These are phyloP conservation scores for Drosophila micromelanica DNA, from an alignment of 1,140 invertebrate species.

Conservation along the genomic window DNA sequence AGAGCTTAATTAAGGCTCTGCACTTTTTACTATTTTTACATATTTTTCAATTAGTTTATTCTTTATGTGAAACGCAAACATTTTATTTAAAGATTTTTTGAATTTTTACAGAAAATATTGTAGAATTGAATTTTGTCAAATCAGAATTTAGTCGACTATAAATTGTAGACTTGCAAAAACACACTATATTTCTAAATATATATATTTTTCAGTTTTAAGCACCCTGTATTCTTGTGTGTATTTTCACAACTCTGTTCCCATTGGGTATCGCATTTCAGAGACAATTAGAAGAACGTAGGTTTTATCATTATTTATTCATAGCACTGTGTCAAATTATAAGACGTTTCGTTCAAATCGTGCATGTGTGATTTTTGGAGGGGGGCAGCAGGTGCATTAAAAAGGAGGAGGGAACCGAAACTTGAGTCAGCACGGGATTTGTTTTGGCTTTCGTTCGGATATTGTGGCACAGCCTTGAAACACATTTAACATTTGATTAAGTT, in stretches of 20 bases:
- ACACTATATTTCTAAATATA: too few relatives aligned
- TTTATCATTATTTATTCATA: slow-evolving; percentile 37
- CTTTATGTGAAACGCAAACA: too few relatives aligned
- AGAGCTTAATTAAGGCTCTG: too few relatives aligned
- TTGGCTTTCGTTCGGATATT: slow-evolving; percentile 42
- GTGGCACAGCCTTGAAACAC: slow-evolving; percentile 56
- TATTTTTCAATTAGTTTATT: too few relatives aligned
- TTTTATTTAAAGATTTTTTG: too few relatives aligned
- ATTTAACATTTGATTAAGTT: slow-evolving; percentile 48
- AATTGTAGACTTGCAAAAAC: too few relatives aligned
- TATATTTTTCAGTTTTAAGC: background rate
- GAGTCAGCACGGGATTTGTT: slow-evolving; percentile 51
- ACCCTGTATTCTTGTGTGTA: slow-evolving; percentile 4
- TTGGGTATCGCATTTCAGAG: slow-evolving; percentile 13
- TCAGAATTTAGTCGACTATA: too few relatives aligned
- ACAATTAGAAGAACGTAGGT: slow-evolving; percentile 26
- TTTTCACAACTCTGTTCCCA: background rate
- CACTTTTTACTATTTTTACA: too few relatives aligned
- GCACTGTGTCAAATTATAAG: slow-evolving; percentile 22
- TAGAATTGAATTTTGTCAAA: too few relatives aligned
- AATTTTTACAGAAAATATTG: too few relatives aligned
- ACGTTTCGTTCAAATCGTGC: slow-evolving; percentile 5
- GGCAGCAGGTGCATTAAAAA: background rate
- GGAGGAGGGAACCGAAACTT: slow-evolving; percentile 7
- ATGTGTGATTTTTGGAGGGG: slow-evolving; percentile 8